Evolutionary conservation across 2,797 vertebrate species (phyloP).

Genomic region (Cetoscarus ocellatus): DNA sequence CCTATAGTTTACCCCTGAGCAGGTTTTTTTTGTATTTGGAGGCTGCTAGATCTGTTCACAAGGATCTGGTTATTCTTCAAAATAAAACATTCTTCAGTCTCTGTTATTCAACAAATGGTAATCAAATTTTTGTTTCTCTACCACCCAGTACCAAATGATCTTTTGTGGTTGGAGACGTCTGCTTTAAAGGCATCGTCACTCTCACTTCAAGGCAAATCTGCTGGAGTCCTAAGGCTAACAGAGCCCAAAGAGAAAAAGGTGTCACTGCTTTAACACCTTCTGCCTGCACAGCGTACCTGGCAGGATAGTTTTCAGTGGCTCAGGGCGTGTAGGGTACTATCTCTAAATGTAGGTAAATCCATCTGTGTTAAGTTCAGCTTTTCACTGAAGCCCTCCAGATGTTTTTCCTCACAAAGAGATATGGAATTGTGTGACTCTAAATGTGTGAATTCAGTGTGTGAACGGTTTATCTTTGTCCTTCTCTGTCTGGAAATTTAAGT

Average conservation of each 20-base stretch:
- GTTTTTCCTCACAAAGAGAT: constrained; percentile 56
- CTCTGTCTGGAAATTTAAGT: constrained; percentile 67
- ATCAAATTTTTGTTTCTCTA: no score
- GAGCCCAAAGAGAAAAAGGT: constrained; percentile 28
- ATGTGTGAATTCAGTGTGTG: constrained; percentile 20
- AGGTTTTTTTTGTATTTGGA: no score
- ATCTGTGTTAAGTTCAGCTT: constrained; percentile 45
- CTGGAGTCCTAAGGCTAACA: constrained; percentile 13
- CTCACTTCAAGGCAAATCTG: constrained; percentile 27
- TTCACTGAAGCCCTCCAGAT: constrained; percentile 51
- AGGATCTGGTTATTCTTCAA: no score
- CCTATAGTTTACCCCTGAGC: no score
- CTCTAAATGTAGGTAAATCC: constrained; percentile 55
- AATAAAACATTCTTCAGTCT: no score
- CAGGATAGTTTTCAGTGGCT: constrained; percentile 19
- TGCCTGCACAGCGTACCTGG: constrained; percentile 27
- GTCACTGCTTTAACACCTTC: constrained; percentile 27
- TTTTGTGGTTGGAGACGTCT: no score
- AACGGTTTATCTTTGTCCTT: constrained; percentile 69
- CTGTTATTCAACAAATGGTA: no score
- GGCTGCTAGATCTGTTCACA: no score
- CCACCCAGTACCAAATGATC: no score
- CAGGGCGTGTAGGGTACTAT: constrained; percentile 22
- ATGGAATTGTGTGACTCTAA: constrained; percentile 40
- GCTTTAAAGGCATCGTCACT: constrained; percentile 14